Evolutionary conservation across 1,140 invertebrate species (phyloP).

Genomic region (Heliconius hermathena): DNA sequence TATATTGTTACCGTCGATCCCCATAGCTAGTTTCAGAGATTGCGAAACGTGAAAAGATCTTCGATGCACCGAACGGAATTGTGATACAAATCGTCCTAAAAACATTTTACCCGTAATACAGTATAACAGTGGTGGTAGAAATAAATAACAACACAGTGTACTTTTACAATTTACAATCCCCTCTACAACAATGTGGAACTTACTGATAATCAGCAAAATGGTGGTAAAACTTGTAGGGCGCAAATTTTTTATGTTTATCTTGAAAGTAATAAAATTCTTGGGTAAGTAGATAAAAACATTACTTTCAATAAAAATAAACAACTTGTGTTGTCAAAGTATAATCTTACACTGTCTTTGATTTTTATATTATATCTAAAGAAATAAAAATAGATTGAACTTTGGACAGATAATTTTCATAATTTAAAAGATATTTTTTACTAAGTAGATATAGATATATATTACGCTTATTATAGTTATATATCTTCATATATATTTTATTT

Average conservation of each 20-base stretch:
- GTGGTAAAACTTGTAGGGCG: conserved; percentile 28
- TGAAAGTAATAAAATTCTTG: conserved; percentile 34
- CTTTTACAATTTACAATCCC: conserved; percentile 15
- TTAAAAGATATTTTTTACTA: not conserved
- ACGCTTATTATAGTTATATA: not conserved
- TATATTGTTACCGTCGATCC: conserved; percentile 88
- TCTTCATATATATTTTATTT: not conserved
- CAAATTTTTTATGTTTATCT: conserved; percentile 30
- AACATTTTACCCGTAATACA: conserved; percentile 52
- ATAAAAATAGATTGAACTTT: conserved; percentile 10
- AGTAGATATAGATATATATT: not conserved
- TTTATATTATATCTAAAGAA: not conserved
- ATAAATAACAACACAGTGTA: conserved; percentile 10
- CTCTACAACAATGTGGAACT: conserved; percentile 19
- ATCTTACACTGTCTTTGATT: not conserved
- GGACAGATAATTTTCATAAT: not conserved
- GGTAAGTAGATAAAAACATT: conserved; percentile 26
- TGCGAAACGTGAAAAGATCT: conserved; percentile 63
- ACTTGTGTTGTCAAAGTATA: not conserved
- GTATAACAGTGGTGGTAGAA: conserved; percentile 9
- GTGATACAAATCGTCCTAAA: conserved; percentile 46
- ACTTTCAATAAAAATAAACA: not conserved
- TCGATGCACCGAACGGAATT: conserved; percentile 30
- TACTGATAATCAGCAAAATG: conserved; percentile 28
- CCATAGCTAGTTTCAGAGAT: conserved; percentile 68